Evolutionary conservation across 2,888 invertebrate species (phyloP), one percentile per base, ranked within the genome.

Genomic region (Noctua fimbriata): DNA sequence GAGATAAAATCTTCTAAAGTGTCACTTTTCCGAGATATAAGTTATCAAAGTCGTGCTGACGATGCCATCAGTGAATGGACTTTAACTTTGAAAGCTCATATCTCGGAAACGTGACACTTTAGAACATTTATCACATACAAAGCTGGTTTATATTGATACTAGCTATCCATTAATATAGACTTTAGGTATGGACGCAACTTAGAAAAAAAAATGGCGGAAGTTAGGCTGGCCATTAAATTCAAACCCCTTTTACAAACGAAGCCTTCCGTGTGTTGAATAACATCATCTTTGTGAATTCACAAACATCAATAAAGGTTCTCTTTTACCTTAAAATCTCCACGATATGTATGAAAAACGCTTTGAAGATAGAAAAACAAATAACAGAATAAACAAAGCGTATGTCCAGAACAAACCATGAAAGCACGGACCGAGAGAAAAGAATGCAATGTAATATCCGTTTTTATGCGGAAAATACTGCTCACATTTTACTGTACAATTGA

Each of bases 401-500:
- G 66, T 32, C 32, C 28, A 66, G n/a, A 65, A 82, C 73, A 69
- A 77, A 77, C 67, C 58, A 65, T 72, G 63, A 16, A 77, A 76
- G 41, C 66, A 49, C 63, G 49, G 47, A 69, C 28, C 52, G 65
- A 73, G 73, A 24, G n/a, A 65, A 80, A 73, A 74, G 32, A 84
- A 65, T 65, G 76, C 63, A 74, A 69, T 76, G 69, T 73, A 63
- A 74, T 77, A 81, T 79, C 47, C 36, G 73, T 70, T 84, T 78
- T 72, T 76, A 66, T 73, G 65, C 58, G 44, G 73, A 85, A 87
- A 85, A 87, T 84, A 69, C 75, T 79, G 67, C 73, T 77, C 63
- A 81, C 70, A 81, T 85, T 86, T 84, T 75, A 84, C 73, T 70
- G 70, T 63, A 83, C 86, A 91, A 88, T 89, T 87, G 86, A 89